Percentiles rank a stretch among this genome's conserved stretches.
phyloP scores from a whole-genome alignment of 2,797 vertebrate species.

The Tolypeutes matacus region DNA sequence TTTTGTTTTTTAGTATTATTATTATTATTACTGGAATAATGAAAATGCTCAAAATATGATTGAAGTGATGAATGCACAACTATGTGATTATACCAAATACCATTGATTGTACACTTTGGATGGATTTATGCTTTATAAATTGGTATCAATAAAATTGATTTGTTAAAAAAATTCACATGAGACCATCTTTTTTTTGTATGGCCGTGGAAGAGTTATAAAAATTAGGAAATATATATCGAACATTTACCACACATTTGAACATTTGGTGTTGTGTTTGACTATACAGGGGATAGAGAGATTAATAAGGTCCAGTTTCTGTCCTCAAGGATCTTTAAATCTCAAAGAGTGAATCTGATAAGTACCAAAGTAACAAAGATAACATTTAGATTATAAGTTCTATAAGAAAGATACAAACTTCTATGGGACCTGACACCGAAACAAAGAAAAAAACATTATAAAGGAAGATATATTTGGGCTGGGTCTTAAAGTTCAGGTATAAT shows the following conservation, averaged over 20 bases:
- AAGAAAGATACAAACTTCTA: neutral
- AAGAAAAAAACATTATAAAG: neutral
- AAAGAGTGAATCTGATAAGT: neutral
- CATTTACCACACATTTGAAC: accelerated
- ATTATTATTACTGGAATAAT: no score
- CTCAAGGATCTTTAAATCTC: neutral
- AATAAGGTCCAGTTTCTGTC: neutral
- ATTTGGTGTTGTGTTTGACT: neutral
- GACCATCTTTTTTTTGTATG: no score
- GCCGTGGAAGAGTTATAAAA: no score
- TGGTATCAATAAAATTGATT: no score
- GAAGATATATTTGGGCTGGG: neutral
- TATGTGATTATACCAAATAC: no score
- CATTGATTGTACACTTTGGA: no score
- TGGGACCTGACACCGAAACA: neutral
- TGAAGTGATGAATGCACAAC: no score
- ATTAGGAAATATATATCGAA: no score
- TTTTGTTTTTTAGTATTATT: no score
- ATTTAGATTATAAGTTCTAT: constrained; percentile 2
- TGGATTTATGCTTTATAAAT: no score
- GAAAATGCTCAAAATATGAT: no score
- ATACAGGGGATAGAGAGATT: neutral
- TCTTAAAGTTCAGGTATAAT: neutral
- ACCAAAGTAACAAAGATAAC: neutral
- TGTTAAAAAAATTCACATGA: no score